A percentile compares a stretch with the other conserved stretches of the same genome.
phyloP scores from a whole-genome alignment of 2,888 invertebrate genomes.

The Auanema freiburgensis region DNA sequence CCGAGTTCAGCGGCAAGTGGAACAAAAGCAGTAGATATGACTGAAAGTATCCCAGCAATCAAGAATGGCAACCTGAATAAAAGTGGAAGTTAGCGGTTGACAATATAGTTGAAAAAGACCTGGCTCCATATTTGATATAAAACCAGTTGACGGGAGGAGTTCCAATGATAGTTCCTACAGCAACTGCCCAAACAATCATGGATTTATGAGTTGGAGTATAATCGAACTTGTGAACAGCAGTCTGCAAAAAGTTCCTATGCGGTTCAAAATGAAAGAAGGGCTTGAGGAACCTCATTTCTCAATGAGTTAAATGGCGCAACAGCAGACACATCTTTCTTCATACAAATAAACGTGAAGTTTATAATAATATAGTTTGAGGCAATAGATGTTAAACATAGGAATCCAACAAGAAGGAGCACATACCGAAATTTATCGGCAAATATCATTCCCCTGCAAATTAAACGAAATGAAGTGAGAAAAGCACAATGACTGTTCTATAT shows the following conservation, averaged over 20 bases:
- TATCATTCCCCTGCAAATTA: no score
- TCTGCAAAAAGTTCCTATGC: conserved; percentile 29
- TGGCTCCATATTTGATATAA: conserved; percentile 50
- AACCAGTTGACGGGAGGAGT: conserved; percentile 52
- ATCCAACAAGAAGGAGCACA: conserved; percentile 32
- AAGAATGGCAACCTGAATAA: conserved; percentile 44
- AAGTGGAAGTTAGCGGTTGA: conserved; percentile 9
- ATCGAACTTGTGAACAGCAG: conserved; percentile 38
- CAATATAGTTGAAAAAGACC: conserved; percentile 20
- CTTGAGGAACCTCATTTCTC: conserved; percentile 33
- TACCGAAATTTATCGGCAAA: no score
- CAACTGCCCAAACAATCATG: conserved; percentile 51
- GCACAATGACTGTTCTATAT: no score
- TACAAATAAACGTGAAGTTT: conserved; percentile 53
- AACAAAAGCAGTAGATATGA: conserved; percentile 34
- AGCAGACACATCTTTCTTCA: conserved; percentile 45
- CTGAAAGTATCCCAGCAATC: conserved; percentile 40
- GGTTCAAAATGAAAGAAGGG: background rate
- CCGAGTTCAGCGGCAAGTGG: conserved; percentile 36
- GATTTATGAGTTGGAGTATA: conserved; percentile 47
- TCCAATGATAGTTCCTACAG: conserved; percentile 50
- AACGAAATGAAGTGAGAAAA: no score
- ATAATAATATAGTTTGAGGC: conserved; percentile 47
- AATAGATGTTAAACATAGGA: conserved; percentile 42
- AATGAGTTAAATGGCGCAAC: conserved; percentile 15